These are phyloP conservation scores for Campopleginae sp. DNA, from an alignment of 2,888 invertebrate genomes.

Conservation along the genomic window DNA sequence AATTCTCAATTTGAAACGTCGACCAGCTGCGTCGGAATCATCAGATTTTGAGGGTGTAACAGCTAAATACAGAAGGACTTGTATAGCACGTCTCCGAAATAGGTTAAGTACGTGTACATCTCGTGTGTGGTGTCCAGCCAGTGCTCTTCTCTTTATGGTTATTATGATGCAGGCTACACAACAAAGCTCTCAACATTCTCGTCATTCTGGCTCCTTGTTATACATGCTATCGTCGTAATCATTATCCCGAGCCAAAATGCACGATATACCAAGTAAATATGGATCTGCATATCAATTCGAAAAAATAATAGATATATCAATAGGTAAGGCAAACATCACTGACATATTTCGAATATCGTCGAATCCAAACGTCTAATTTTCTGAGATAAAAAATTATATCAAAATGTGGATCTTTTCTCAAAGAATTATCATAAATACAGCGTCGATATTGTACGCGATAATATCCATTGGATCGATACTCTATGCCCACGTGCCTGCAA, in stretches of 20 bases:
- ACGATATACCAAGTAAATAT: too few relatives aligned
- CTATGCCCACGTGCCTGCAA: not conserved
- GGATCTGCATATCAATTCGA: not conserved
- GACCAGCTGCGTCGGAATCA: not conserved
- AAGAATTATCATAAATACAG: not conserved
- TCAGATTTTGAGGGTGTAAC: not conserved
- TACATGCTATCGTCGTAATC: conserved; percentile 28
- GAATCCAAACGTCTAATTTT: not conserved
- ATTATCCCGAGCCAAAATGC: not conserved
- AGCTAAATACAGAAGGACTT: conserved; percentile 18
- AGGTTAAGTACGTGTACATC: conserved; percentile 47
- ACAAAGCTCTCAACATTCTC: conserved; percentile 65
- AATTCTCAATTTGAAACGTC: not conserved
- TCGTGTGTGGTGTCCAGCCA: conserved; percentile 24
- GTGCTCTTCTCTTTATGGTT: conserved; percentile 57
- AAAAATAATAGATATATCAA: not conserved
- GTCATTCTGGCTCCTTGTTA: conserved; percentile 43
- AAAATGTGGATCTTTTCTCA: too few relatives aligned
- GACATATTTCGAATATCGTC: not conserved
- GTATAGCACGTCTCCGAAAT: conserved; percentile 44
- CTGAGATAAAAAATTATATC: too few relatives aligned
- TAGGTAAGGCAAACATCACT: not conserved
- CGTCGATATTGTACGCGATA: conserved; percentile 18
- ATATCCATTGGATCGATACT: conserved; percentile 59
- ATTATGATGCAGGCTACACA: conserved; percentile 56